Evolutionary conservation across 2,888 invertebrate genomes (phyloP), one percentile per base, ranked within the genome.

Genomic region (Nymphalis urticae): DNA sequence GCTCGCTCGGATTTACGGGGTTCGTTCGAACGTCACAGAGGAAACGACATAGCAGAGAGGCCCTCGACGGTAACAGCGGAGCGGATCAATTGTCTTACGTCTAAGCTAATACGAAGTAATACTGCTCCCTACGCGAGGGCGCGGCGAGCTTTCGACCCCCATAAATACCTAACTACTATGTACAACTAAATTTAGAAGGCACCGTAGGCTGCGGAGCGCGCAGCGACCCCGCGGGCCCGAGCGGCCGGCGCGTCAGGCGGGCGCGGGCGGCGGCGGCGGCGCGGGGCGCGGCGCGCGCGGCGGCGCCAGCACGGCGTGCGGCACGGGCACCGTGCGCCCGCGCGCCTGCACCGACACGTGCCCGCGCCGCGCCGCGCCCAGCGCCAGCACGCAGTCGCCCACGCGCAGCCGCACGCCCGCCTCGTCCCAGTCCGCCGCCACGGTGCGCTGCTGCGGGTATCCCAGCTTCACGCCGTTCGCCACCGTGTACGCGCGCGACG

Each of bases 381-480:
- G 95, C 63, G 97, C 98, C 69, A 96, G 94, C 74, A 98, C 98
- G 62, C 95, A 94, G 86, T 98, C 97, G 67, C 98, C 98, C 87
- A 97, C 96, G 80, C 95, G 94, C 81, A 92, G 88, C 48, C 87
- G 84, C 83, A 87, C 80, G 72, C 77, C 82, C 64, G 85, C 87
- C 72, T 85, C 90, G 74, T 92, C 94, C 93, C 96, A 98, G 77
- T 96, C 96, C 94, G 96, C 96, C 89, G 97, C 97, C 96, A 98
- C 97, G 69, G 97, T 94, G 82, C 98, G 95, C 77, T 96, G 96
- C 92, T 98, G 98, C 73, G 98, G 98, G 93, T 98, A 98, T 78
- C 97, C 96, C 75, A 98, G 93, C 92, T 98, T 98, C 69, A 97
- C 96, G 86, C 97, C 97, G 78, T 97, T 97, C 42, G 96, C 94